A percentile compares a stretch with the other conserved stretches of the same genome.
phyloP scores from a whole-genome alignment of 2,888 invertebrate species.

The Cephus rjabovi region DNA sequence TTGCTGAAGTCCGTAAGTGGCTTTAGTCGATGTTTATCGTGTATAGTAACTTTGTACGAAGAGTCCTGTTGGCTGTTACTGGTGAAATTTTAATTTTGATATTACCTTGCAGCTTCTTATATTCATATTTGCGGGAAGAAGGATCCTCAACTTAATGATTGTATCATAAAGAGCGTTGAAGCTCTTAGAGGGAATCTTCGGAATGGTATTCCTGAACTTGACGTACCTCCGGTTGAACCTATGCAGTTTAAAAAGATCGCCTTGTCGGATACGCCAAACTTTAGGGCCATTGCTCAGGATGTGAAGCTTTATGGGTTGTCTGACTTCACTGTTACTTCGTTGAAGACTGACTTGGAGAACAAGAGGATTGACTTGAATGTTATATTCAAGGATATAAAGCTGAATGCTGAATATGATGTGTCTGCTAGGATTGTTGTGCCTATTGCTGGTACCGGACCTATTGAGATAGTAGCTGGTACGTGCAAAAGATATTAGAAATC shows the following conservation, averaged over 20 bases:
- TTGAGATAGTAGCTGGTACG: conserved; percentile 42
- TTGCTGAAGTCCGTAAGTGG: conserved; percentile 52
- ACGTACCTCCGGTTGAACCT: conserved; percentile 52
- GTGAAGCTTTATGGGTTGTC: conserved; percentile 45
- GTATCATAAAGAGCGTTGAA: conserved; percentile 45
- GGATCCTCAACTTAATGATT: conserved; percentile 51
- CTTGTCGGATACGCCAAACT: conserved; percentile 41
- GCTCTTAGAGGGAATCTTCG: conserved; percentile 32
- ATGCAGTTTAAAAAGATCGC: conserved; percentile 37
- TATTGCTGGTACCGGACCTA: conserved; percentile 47
- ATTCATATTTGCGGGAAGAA: conserved; percentile 52
- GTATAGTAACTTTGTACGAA: not conserved
- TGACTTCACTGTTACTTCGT: conserved; percentile 25
- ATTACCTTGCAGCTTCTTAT: conserved; percentile 47
- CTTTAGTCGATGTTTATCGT: not conserved
- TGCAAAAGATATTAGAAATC: not conserved
- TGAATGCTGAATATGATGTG: conserved; percentile 51
- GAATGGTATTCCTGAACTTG: conserved; percentile 55
- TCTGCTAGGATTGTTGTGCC: conserved; percentile 50
- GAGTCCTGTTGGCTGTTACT: not conserved
- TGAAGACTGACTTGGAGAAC: conserved; percentile 41
- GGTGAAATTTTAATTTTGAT: not conserved
- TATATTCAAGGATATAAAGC: conserved; percentile 27
- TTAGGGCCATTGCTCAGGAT: conserved; percentile 44
- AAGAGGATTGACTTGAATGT: conserved; percentile 30